Evolutionary conservation across 2,113 vertebrate species (phyloP).

Genomic region (Tauraco erythrolophus): DNA sequence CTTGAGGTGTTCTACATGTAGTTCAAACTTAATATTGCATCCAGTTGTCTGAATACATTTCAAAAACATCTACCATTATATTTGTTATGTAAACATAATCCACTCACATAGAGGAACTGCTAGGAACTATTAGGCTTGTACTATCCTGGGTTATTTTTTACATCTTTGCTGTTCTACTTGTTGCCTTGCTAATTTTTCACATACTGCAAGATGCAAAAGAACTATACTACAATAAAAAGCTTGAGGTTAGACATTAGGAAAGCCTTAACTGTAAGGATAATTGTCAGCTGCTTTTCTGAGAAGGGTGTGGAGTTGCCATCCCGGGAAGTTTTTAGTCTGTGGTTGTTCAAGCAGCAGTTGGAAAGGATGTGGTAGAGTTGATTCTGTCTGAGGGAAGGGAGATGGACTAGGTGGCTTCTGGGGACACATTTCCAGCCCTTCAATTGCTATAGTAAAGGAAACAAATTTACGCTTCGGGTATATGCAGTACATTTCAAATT

Average conservation of each 20-base stretch:
- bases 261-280: neutral
- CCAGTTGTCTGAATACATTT: neutral
- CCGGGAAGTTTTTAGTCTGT: neutral
- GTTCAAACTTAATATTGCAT: neutral
- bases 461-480: neutral
- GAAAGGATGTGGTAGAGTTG: neutral
- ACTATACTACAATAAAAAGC: neutral
- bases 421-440: neutral
- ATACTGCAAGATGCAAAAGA: neutral
- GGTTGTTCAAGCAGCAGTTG: neutral
- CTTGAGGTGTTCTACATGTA: neutral
- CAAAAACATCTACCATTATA: neutral
- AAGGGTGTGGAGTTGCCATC: neutral
- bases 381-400: neutral
- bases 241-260: neutral
- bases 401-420: neutral
- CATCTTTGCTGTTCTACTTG: neutral
- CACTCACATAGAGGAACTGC: neutral
- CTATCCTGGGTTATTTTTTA: neutral
- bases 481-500: neutral
- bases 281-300: neutral
- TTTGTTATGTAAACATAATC: neutral
- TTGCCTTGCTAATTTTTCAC: neutral
- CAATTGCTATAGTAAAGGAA: neutral
- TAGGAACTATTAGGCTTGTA: neutral